A percentile compares a stretch with the other conserved stretches of the same genome.
These are phyloP conservation scores for Sarcoramphus papa DNA, from an alignment of 2,797 vertebrate genomes.

Conservation along the genomic window DNA sequence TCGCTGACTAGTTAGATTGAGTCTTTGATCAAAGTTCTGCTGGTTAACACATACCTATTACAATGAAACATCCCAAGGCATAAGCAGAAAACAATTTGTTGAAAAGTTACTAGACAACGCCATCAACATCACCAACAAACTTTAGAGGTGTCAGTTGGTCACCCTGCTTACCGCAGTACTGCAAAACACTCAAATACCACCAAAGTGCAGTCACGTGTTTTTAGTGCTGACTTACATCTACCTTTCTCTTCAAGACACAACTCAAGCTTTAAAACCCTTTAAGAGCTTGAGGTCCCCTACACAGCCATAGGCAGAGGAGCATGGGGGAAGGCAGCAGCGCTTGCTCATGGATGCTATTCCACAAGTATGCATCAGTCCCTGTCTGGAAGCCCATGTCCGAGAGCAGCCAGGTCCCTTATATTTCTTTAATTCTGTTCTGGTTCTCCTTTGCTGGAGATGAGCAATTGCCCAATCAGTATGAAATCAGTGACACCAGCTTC, in stretches of 20 bases:
- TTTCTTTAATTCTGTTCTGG: neutral
- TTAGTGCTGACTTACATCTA: neutral
- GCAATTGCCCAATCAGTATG: neutral
- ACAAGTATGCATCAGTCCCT: fast-evolving
- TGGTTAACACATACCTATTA: neutral
- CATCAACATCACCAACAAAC: neutral
- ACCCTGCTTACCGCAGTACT: neutral
- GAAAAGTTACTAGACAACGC: neutral
- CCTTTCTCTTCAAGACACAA: neutral
- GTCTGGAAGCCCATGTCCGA: neutral
- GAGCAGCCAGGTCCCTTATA: constrained; percentile 19
- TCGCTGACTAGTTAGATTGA: neutral
- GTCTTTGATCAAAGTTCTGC: neutral
- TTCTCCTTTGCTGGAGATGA: neutral
- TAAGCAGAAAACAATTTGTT: neutral
- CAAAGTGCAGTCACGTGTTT: neutral
- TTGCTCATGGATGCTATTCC: neutral
- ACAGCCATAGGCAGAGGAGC: neutral
- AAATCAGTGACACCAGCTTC: neutral
- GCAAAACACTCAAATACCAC: neutral
- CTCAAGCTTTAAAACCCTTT: neutral
- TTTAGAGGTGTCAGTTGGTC: fast-evolving
- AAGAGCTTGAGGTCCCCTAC: neutral
- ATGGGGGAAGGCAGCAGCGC: neutral
- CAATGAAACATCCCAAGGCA: neutral